phyloP scores from a whole-genome alignment of 2,797 vertebrate species.

The Leptoclinus maculatus region DNA sequence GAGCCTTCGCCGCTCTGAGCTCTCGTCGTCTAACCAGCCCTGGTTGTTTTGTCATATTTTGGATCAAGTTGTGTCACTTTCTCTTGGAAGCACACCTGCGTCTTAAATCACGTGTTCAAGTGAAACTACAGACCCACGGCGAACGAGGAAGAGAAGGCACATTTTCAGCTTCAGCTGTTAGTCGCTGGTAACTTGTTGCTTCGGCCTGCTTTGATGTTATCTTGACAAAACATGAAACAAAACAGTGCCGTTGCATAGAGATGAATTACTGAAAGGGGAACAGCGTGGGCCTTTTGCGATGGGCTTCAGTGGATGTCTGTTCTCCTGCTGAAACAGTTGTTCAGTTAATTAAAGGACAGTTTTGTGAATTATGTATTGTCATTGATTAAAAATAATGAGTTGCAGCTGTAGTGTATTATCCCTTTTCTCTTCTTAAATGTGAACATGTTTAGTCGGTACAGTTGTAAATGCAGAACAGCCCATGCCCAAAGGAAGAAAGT shows the following conservation, averaged over 20 bases:
- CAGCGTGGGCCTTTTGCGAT: not conserved
- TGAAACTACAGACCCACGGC: not conserved
- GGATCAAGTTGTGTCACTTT: slow-evolving; percentile 4
- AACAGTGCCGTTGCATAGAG: not conserved
- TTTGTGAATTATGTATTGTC: not conserved
- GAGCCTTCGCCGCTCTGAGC: slow-evolving; percentile 32
- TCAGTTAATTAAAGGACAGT: not conserved
- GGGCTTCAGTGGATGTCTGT: not conserved
- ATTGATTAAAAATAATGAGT: not conserved
- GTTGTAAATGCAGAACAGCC: not conserved
- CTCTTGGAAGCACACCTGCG: slow-evolving; percentile 26
- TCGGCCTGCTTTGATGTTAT: not conserved
- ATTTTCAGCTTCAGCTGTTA: slow-evolving; percentile 10
- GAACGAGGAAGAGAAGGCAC: not conserved
- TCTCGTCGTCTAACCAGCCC: not conserved
- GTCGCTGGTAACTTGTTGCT: not conserved
- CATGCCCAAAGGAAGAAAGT: not conserved
- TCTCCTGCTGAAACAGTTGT: not conserved
- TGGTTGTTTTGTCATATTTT: slow-evolving; percentile 7
- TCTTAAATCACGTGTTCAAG: not conserved
- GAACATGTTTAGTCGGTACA: not conserved
- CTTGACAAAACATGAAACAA: slow-evolving; percentile 9
- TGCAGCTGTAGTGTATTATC: not conserved
- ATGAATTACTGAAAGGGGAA: not conserved
- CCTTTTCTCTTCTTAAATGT: too few relatives aligned